Conservation (phyloP, 2,797 vertebrate species). For the Anolis apletophallus region DNA sequence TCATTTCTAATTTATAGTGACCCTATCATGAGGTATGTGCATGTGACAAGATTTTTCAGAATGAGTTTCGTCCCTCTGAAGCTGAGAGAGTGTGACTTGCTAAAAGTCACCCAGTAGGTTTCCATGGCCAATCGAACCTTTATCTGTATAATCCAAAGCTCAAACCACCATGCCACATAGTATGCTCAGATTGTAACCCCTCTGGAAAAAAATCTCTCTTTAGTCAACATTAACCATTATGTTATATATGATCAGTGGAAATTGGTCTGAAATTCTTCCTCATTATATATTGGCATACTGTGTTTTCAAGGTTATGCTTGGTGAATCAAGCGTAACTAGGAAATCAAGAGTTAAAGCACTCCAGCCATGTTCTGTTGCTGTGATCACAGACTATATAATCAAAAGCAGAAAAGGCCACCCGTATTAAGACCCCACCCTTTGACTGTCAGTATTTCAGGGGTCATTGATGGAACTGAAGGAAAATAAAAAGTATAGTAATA, state of each 20-base stretch:
- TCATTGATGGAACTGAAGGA: conserved; percentile 12
- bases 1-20: no score
- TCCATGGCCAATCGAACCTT: no score
- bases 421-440: background rate
- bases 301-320: conserved; percentile 12
- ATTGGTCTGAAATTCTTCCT: background rate
- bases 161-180: background rate
- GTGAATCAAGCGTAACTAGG: conserved; percentile 3
- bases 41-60: no score
- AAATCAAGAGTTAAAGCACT: conserved; percentile 4
- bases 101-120: no score
- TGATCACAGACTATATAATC: background rate
- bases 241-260: background rate
- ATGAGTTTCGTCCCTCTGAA: no score
- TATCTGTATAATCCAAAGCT: no score
- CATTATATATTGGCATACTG: background rate
- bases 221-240: background rate
- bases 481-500: background rate
- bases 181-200: background rate
- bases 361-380: conserved; percentile 8
- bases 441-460: conserved; percentile 35
- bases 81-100: no score
- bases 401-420: background rate
- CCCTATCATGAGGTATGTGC: no score
- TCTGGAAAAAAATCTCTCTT: background rate